Base-by-base conservation (phyloP, 2,888 invertebrate species). In the Philereme transversata region DNA sequence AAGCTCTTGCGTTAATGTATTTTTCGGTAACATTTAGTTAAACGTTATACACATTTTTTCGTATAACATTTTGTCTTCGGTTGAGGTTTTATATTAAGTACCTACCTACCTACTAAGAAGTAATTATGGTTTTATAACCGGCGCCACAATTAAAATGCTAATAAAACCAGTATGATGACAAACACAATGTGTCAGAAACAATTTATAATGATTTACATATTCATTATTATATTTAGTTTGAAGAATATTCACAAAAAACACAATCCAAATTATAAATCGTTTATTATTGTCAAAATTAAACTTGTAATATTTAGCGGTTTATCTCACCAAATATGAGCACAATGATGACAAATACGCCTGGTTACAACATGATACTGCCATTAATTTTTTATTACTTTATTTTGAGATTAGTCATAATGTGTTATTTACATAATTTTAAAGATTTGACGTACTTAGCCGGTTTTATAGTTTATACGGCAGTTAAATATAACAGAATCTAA, bases 361-460 rank as follows among this genome's bases (percentile, higher is more conserved):
- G 11, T 57, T 38, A 49, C 50, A 47, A 47, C 46, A 57, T 36
- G 9, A 4, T 4, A 51, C 10, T 38, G 43, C n/a, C 60, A 55
- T 57, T 50, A 51, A 11, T 54, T 60, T 60, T 2, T 1, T 57
- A 60, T 60, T 41, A 5, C 55, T 52, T 56, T 56, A 58, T 58
- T 62, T 55, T 40, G 44, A 58, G 40, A 38, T 48, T 44, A 54
- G 38, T 22, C 10, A 45, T 22, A 47, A 48, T 55, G 48, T 44
- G 40, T 54, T 41, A 68, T 68, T 67, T 68, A 68, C 47, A 51
- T 52, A 51, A 43, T 53, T 51, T 57, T 22, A n/a, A 43, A 54
- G 34, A 58, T 47, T 46, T 4, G 34, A 44, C 9, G 48, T 51
- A 47, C 38, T 38, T 46, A 40, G 41, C 44, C 5, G 7, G 11